phyloP scores from a whole-genome alignment of 2,113 vertebrate genomes.

The Tachuris rubrigastra region DNA sequence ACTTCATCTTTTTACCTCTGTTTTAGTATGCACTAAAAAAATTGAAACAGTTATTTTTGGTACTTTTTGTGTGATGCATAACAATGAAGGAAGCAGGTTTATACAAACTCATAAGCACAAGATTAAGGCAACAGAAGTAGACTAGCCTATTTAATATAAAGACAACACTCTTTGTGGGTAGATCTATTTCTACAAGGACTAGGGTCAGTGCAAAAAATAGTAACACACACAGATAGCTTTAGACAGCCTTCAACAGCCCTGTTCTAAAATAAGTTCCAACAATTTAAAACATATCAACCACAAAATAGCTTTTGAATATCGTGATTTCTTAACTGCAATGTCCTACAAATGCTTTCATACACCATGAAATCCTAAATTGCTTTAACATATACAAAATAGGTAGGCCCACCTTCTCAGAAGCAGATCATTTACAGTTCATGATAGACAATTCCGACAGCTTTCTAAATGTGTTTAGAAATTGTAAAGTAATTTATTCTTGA shows the following conservation, averaged over 20 bases:
- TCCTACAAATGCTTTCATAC: not conserved
- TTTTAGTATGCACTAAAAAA: slow-evolving; percentile 23
- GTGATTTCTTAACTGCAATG: not conserved
- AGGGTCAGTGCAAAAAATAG: not conserved
- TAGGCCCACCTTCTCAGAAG: not conserved
- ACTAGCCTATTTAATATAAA: slow-evolving; percentile 41
- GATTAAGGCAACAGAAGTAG: slow-evolving; percentile 38
- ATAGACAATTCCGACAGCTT: not conserved
- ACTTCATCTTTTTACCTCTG: slow-evolving; percentile 29
- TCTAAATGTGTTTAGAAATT: not conserved
- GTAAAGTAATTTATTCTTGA: not conserved
- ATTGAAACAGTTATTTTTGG: slow-evolving; percentile 26
- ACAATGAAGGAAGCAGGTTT: slow-evolving; percentile 44
- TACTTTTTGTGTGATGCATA: slow-evolving; percentile 3
- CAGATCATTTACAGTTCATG: not conserved
- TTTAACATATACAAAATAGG: not conserved
- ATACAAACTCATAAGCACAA: slow-evolving; percentile 42
- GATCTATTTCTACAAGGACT: not conserved
- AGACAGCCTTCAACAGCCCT: not conserved
- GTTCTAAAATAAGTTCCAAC: not conserved
- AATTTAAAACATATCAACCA: not conserved
- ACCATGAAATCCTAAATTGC: not conserved
- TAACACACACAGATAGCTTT: not conserved
- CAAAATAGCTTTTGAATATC: not conserved
- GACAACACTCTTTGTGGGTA: not conserved